Conservation (phyloP, 2,888 invertebrate species). For the Tiliacea citrago region DNA sequence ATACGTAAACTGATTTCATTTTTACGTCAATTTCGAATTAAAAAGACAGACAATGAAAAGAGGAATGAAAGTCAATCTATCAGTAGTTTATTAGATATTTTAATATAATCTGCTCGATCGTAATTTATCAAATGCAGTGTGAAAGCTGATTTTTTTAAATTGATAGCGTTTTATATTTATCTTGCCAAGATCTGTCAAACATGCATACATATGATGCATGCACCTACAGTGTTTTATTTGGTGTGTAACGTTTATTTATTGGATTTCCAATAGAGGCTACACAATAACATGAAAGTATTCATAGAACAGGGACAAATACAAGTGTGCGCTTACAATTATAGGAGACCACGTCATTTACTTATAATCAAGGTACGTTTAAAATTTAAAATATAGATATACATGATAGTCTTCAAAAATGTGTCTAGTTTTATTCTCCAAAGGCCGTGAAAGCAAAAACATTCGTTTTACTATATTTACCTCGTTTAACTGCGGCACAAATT, state of each 20-base stretch:
- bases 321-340: too few species aligned
- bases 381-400: too few species aligned
- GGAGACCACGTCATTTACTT: too few species aligned
- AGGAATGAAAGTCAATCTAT: slow-evolving; percentile 12
- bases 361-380: too few species aligned
- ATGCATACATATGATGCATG: too few species aligned
- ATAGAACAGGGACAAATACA: too few species aligned
- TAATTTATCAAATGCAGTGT: slow-evolving; percentile 16
- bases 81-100: slow-evolving; percentile 4
- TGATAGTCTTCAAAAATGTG: neutral
- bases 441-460: slow-evolving; percentile 21
- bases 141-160: slow-evolving; percentile 35
- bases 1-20: neutral
- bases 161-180: neutral
- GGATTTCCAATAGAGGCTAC: too few species aligned
- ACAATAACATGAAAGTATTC: too few species aligned
- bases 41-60: slow-evolving; percentile 2
- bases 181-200: too few species aligned
- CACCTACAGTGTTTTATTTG: neutral
- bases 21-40: slow-evolving; percentile 4
- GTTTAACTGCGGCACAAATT: too few species aligned
- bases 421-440: slow-evolving; percentile 7
- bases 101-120: slow-evolving; percentile 15
- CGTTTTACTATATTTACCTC: slow-evolving; percentile 17
- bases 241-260: too few species aligned